phyloP scores from a whole-genome alignment of 2,888 invertebrate species.

The Drosophila cognata region DNA sequence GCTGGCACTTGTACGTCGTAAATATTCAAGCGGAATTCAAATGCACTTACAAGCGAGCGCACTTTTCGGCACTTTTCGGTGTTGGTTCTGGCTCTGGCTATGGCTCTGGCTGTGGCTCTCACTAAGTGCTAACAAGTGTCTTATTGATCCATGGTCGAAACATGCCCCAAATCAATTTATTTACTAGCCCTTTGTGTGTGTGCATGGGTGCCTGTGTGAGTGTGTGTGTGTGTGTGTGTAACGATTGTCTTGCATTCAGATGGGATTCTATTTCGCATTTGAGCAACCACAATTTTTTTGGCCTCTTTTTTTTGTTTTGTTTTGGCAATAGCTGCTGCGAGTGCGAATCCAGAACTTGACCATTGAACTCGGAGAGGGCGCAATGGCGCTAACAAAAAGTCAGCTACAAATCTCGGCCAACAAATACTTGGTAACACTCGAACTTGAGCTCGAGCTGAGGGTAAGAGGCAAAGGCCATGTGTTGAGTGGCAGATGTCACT shows the following conservation, averaged over 20 bases:
- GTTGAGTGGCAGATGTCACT: slow-evolving; percentile 73
- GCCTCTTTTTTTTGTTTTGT: background rate
- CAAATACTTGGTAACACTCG: slow-evolving; percentile 51
- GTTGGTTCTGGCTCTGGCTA: slow-evolving; percentile 1
- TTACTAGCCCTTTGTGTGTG: slow-evolving; percentile 12
- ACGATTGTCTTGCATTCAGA: slow-evolving; percentile 37
- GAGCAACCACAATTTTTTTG: slow-evolving; percentile 20
- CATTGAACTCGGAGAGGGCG: slow-evolving; percentile 62
- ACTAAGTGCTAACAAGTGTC: slow-evolving; percentile 74
- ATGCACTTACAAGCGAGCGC: slow-evolving; percentile 57
- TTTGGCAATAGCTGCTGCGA: slow-evolving; percentile 2
- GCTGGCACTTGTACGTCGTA: slow-evolving; percentile 63
- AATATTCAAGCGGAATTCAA: slow-evolving; percentile 74
- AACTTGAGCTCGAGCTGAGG: slow-evolving; percentile 29
- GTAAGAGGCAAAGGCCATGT: slow-evolving; percentile 49
- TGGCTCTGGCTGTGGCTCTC: background rate
- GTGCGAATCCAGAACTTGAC: slow-evolving; percentile 52
- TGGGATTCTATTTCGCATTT: slow-evolving; percentile 28
- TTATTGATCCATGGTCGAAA: slow-evolving; percentile 56
- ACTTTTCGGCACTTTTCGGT: slow-evolving; percentile 34
- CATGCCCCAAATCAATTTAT: slow-evolving; percentile 66
- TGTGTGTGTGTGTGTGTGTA: slow-evolving; percentile 1
- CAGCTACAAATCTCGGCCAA: slow-evolving; percentile 56
- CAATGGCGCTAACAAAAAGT: slow-evolving; percentile 35
- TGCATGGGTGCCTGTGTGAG: background rate